A percentile compares a stretch with the other conserved stretches of the same genome.
Conservation (phyloP, 2,113 vertebrate species). For the Halichoeres trimaculatus region DNA sequence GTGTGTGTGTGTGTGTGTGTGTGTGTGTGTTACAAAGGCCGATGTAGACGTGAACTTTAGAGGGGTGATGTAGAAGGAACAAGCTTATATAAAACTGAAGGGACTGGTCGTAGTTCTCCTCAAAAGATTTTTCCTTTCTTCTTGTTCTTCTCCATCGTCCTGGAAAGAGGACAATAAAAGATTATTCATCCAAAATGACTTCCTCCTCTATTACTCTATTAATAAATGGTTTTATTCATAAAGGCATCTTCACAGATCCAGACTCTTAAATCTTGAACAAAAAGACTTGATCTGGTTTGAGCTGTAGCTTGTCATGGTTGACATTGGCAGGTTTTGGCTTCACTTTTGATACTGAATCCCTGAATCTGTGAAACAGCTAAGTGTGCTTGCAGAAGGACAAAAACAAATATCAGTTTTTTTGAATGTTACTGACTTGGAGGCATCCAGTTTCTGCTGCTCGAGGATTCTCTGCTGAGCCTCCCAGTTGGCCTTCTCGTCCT, state of each 20-base stretch:
- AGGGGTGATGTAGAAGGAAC: conserved; percentile 24
- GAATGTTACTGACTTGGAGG: conserved; percentile 80
- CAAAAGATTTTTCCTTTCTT: conserved; percentile 88
- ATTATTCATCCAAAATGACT: neutral
- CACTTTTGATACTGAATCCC: too few relatives aligned
- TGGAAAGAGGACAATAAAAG: conserved; percentile 45
- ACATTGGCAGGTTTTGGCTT: too few relatives aligned
- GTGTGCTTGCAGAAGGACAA: too few relatives aligned
- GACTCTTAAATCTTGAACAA: too few relatives aligned
- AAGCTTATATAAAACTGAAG: conserved; percentile 48
- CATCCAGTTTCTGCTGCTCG: conserved; percentile 87
- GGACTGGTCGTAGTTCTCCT: conserved; percentile 11
- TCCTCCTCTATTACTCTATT: neutral
- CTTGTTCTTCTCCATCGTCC: conserved; percentile 89
- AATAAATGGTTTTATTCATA: too few relatives aligned
- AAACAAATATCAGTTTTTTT: neutral
- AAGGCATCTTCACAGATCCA: too few relatives aligned
- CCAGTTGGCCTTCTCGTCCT: conserved; percentile 85
- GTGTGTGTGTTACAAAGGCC: conserved; percentile 45
- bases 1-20: conserved; percentile 22
- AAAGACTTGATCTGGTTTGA: too few relatives aligned
- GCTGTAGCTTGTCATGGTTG: too few relatives aligned
- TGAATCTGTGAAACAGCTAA: too few relatives aligned
- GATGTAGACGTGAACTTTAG: conserved; percentile 49
- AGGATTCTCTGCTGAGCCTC: conserved; percentile 85